A percentile compares a stretch with the other conserved stretches of the same genome.
phyloP scores from a whole-genome alignment of 2,888 invertebrate species.

The Calameuta filiformis region DNA sequence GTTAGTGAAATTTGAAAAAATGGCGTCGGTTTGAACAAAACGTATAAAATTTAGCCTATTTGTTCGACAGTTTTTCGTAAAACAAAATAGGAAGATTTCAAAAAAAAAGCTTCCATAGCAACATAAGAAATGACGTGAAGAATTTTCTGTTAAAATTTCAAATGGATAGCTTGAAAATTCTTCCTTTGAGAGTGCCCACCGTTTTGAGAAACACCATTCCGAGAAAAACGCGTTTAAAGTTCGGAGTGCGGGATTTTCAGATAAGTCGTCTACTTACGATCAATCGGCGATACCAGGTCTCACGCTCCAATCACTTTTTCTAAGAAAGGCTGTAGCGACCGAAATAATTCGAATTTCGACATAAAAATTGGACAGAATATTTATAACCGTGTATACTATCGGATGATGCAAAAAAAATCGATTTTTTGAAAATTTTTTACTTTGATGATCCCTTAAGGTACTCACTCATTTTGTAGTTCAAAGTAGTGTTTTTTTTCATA shows the following conservation, averaged over 20 bases:
- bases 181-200: slow-evolving; percentile 13
- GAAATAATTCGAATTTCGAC: slow-evolving; percentile 13
- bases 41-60: too few species aligned
- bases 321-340: slow-evolving; percentile 6
- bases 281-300: slow-evolving; percentile 27
- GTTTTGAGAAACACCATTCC: slow-evolving; percentile 25
- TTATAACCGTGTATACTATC: slow-evolving; percentile 10
- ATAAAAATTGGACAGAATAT: slow-evolving; percentile 9
- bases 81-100: too few species aligned
- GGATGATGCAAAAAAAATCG: slow-evolving; percentile 6
- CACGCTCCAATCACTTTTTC: neutral
- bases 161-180: neutral
- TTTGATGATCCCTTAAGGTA: neutral
- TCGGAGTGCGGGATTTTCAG: slow-evolving; percentile 19
- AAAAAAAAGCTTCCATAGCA: too few species aligned
- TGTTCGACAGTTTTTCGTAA: too few species aligned
- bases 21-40: too few species aligned
- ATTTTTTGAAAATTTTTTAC: slow-evolving; percentile 8
- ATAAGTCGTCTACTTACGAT: slow-evolving; percentile 26
- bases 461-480: too few species aligned
- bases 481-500: too few species aligned
- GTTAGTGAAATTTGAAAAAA: too few species aligned
- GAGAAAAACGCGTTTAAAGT: slow-evolving; percentile 27
- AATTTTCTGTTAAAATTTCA: neutral
- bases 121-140: too few species aligned